Evolutionary conservation across 2,113 vertebrate genomes (phyloP), one percentile per base, ranked within the genome.

Genomic region (Gnathonemus longibarbis): DNA sequence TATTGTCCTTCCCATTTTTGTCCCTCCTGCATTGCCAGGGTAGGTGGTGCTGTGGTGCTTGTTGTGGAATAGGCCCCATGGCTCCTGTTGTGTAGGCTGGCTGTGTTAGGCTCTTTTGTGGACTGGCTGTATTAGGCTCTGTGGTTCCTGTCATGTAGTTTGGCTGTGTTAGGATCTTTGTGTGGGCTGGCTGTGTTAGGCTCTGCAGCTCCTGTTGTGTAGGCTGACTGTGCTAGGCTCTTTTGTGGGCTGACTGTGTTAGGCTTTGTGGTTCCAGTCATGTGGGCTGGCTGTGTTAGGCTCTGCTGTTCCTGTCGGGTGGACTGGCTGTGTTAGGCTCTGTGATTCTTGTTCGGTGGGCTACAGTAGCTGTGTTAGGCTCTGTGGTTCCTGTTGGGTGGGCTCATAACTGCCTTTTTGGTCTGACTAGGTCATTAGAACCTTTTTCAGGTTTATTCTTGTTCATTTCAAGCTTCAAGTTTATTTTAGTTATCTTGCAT

Each of bases 1-100:
- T 89, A 19, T 11, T 89, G 66, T 89, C 62, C 48, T 66, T 35
- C 88, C 46, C 27, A 70, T 85, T 80, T 80, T 80, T 27, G 24
- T 85, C 42, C 83, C 83, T 8, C 49, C 19, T 49, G 42, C 24
- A 24, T 46, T 85, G 45, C 83, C 24, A 42, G 74, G 70, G 74
- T 80, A 80, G 74, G 56, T n/a, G 74, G 13, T 80, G 74, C 74
- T 42, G 74, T 42, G 74, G 74, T 74, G 35, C 17, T 42, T 27
- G 74, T 3, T 80, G 74, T 80, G 17, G 35, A n/a, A 62, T 42
- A 80, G 74, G 5, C 74, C 39, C 15, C 3, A 35, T 42, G 35
- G 74, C 17, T 80, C 15, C 35, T 80, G 74, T 39, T 19, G n/a
- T 80, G 74, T 19, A 42, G 15, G 5, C 31, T 39, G 70, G 70